Conservation (phyloP, 2,113 vertebrate genomes). For the Ammospiza caudacuta region DNA sequence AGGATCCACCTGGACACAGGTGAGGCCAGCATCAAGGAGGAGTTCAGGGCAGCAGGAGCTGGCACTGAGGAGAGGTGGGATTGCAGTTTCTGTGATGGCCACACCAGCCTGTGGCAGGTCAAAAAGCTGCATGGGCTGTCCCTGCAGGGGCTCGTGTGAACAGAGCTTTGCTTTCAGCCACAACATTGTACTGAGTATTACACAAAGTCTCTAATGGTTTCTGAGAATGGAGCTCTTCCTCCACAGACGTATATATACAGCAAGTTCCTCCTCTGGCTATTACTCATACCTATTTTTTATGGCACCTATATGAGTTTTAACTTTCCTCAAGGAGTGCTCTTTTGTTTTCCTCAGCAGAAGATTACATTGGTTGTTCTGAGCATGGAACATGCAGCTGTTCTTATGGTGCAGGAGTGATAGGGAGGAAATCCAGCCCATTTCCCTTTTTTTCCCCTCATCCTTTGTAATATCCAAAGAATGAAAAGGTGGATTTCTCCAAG, state of each 20-base stretch:
- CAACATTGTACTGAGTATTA: background rate
- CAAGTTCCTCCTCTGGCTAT: background rate
- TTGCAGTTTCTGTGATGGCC: background rate
- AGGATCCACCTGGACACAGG: background rate
- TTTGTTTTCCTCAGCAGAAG: background rate
- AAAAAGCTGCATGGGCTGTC: background rate
- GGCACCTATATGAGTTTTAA: background rate
- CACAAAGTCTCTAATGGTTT: background rate
- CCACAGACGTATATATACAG: rapidly evolving
- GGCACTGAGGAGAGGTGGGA: background rate
- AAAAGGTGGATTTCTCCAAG: background rate
- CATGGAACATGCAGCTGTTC: background rate
- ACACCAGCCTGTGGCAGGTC: rapidly evolving
- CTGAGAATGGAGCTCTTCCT: background rate
- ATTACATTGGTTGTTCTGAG: background rate
- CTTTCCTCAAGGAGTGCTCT: background rate
- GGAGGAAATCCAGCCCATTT: rapidly evolving
- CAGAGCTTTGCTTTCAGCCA: background rate
- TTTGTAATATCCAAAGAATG: background rate
- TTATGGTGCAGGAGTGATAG: rapidly evolving
- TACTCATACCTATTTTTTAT: background rate
- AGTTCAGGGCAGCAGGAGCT: background rate
- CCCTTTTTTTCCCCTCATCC: background rate
- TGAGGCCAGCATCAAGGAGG: background rate
- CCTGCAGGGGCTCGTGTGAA: background rate